Percentiles rank a stretch among this genome's conserved stretches.
Conservation (phyloP, 1,140 invertebrate genomes). For the Pachyrhynchus sulphureomaculatus region DNA sequence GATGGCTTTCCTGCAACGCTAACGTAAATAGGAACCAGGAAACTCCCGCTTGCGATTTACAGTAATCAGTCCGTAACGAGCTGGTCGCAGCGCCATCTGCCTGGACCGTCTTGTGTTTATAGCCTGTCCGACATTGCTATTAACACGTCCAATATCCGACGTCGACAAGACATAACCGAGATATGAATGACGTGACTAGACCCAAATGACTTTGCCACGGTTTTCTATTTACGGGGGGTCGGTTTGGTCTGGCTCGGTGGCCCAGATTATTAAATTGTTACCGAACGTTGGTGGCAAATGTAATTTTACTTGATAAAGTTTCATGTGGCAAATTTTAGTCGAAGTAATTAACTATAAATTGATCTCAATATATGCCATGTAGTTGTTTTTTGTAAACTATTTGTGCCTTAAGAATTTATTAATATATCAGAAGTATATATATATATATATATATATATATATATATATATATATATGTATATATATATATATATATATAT, state of each 20-base stretch:
- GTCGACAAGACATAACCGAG: conserved; percentile 49
- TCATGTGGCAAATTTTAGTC: too few relatives aligned
- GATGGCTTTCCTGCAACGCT: neutral
- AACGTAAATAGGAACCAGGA: neutral
- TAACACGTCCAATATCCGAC: conserved; percentile 51
- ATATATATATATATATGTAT: too few relatives aligned
- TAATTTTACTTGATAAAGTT: too few relatives aligned
- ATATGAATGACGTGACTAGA: conserved; percentile 52
- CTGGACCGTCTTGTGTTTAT: conserved; percentile 51
- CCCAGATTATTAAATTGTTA: neutral
- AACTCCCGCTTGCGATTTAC: neutral
- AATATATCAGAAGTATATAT: too few relatives aligned
- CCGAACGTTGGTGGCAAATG: too few relatives aligned
- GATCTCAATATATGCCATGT: too few relatives aligned
- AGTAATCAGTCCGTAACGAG: conserved; percentile 50
- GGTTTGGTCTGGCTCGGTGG: neutral
- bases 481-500: too few relatives aligned
- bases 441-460: too few relatives aligned
- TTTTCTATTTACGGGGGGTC: neutral
- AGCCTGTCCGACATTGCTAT: conserved; percentile 50
- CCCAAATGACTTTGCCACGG: neutral
- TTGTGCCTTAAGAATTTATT: too few relatives aligned
- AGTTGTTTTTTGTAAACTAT: too few relatives aligned
- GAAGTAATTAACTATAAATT: too few relatives aligned
- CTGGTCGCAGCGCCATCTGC: conserved; percentile 40